Conservation (phyloP, 2,888 invertebrate genomes). For the Drosophila lacicola region DNA sequence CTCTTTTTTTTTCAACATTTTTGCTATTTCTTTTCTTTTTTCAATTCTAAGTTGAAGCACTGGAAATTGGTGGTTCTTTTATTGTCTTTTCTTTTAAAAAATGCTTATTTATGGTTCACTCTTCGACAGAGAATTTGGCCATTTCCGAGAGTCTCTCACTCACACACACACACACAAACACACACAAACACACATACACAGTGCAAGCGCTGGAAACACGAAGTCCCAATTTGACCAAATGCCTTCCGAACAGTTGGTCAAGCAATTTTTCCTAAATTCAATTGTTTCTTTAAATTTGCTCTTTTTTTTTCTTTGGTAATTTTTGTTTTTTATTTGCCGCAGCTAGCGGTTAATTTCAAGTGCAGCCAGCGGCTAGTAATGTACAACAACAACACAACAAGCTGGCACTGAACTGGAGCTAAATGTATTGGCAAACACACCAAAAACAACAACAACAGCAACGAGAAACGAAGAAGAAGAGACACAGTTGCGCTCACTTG, state of each 20-base stretch:
- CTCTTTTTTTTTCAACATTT: no score
- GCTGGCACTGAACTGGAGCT: conserved; percentile 19
- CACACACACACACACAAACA: conserved; percentile 5
- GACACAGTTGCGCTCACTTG: conserved; percentile 52
- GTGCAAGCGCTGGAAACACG: neutral
- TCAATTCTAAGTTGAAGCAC: neutral
- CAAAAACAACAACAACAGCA: conserved; percentile 27
- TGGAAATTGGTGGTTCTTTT: neutral
- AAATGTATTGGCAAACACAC: conserved; percentile 23
- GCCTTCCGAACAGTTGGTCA: conserved; percentile 14
- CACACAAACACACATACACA: conserved; percentile 4
- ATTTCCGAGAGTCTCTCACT: conserved; percentile 8
- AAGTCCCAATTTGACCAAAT: conserved; percentile 23
- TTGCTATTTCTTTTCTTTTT: no score
- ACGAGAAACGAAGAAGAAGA: conserved; percentile 11
- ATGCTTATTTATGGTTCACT: conserved; percentile 7
- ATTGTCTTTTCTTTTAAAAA: neutral
- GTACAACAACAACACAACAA: conserved; percentile 28
- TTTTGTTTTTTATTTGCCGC: conserved; percentile 9
- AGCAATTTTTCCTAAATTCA: conserved; percentile 38
- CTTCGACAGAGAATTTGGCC: conserved; percentile 2
- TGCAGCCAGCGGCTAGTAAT: conserved; percentile 38
- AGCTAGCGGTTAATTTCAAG: conserved; percentile 45
- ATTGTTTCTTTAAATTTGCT: conserved; percentile 7
- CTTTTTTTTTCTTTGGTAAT: conserved; percentile 9